Evolutionary conservation across 2,113 vertebrate genomes (phyloP), one percentile per base, ranked within the genome.

Genomic region (Dasyprocta punctata): DNA sequence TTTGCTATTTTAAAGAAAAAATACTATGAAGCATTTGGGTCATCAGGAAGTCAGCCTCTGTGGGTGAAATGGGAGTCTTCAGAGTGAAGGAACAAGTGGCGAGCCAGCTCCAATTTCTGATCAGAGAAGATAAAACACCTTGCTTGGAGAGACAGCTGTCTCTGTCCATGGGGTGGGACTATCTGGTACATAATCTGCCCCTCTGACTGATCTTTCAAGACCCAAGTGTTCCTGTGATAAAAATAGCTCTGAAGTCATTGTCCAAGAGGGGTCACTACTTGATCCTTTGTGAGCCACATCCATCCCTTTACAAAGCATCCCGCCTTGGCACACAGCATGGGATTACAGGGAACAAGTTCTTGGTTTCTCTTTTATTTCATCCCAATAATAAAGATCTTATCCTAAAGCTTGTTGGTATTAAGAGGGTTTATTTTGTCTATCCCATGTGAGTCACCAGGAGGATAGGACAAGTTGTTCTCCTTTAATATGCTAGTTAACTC

Each of bases 1-100:
- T 86, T 90, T 87, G 7, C 36, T 92, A 38, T 94, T 96, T 82
- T 77, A 77, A 82, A 19, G 78, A 85, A 96, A 92, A 93, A 85
- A 93, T 75, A 56, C 67, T 56, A 22, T 24, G 16, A 92, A 94
- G 65, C 24, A 63, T 4, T 10, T 54, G 38, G 33, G 17, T 69
- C 26, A 78, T 0, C 41, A 71, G 63, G 60, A 86, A 86, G 63
- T 54, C 75, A 47, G 13, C 0, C 16, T 41, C 47, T 83, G 16
- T 0, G 14, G 41, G 67, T 26, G 8, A 65, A 14, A 63, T 0
- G 5, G 60, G 7, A 71, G 41, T 61, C 9, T 56, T 65, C 61
- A 5, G 12, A 73, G 17, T 20, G 13, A 90, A 24, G 36, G 28
- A 49, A 73, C 7, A 36, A 30, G 28, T 38, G 65, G 47, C 24